Base-by-base conservation (phyloP, 2,888 invertebrate species). In the Allolobophora icterica region DNA sequence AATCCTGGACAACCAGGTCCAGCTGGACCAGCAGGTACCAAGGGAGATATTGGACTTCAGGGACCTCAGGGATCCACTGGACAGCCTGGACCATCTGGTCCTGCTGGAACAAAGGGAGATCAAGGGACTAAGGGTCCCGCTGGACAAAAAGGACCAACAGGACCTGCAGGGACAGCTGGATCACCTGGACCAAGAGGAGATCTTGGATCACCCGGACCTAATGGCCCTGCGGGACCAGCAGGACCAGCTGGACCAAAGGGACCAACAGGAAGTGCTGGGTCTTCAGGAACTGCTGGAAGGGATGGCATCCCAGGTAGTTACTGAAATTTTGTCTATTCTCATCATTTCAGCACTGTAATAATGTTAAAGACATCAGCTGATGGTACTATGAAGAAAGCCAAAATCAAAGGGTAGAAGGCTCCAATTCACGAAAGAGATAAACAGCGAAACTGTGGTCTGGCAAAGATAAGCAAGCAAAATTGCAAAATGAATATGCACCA, bases 221-320 rank as follows among this genome's bases (percentile, higher is more conserved):
- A 0, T 30, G 91, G 91, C n/a, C 84, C 58, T 30, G 13, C 84
- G 15, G 91, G 91, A n/a, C 90, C 71, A 34, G 24, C 89, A 42
- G 93, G 92, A 89, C 58, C 89, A 34, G 90, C 89, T 24, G 94
- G 94, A 84, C 92, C 93, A 5, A 95, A 95, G 87, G 96, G 93
- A 89, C 90, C 35, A 90, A 35, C 90, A 89, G 93, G 93, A 83
- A 42, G 90, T 34, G 52, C 34, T 52, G 93, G 93, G 91, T 13
- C 35, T 87, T 24, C 87, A 52, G 87, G 92, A 89, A 90, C 45
- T 87, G n/a, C 35, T 35, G 91, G 91, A 89, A 42, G 30, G 34
- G 58, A 90, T 91, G 34, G 91, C 34, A 40, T 33, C 38, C 87
- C 87, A 87, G 87, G 87, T 87, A 87, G 21, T 87, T 87, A 34